Evolutionary conservation across 1,140 invertebrate species (phyloP), one percentile per base, ranked within the genome.

Genomic region (Subanguina moxae): DNA sequence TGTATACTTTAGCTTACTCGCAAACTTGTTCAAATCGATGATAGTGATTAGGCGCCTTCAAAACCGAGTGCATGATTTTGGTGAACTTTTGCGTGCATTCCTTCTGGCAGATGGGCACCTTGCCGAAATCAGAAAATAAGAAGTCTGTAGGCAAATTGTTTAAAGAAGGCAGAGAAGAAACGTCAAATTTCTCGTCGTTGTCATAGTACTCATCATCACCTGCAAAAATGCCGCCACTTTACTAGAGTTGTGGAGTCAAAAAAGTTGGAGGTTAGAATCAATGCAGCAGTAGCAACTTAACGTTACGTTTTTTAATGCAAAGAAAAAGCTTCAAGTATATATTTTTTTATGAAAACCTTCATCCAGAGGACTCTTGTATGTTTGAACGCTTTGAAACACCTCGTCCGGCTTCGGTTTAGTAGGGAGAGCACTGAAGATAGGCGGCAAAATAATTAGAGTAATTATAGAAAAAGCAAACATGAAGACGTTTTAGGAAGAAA

Each of bases 1-100:
- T n/a, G 27, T 8, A 52, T 23, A 9, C 38, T 13, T 25, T 5
- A 17, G 65, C 64, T 0, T 25, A 68, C 66, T 46, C 15, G 21
- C 67, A 69, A 42, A 69, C 67, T 17, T 43, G 38, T 57, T 32
- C 63, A 27, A 69, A 69, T 1, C 67, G 67, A 30, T 69, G 43
- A 28, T 38, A 69, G 30, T 69, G 48, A 30, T 56, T 69, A 30
- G 17, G 28, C n/a, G 43, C 43, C 43, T 11, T 45, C n/a, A 13
- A 45, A 45, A n/a, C 43, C n/a, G 43, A 45, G 11, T 45, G 11
- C n/a, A 13, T 13, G 11, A 45, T 45, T 13, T n/a, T n/a, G 43
- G 11, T 11, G n/a, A 45, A 45, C n/a, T 45, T 45, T n/a, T n/a
- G 43, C 43, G 43, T 45, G 43, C 43, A 45, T n/a, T 45, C n/a